These are phyloP conservation scores for Megalops atlanticus DNA, from an alignment of 2,113 vertebrate genomes.

Conservation along the genomic window DNA sequence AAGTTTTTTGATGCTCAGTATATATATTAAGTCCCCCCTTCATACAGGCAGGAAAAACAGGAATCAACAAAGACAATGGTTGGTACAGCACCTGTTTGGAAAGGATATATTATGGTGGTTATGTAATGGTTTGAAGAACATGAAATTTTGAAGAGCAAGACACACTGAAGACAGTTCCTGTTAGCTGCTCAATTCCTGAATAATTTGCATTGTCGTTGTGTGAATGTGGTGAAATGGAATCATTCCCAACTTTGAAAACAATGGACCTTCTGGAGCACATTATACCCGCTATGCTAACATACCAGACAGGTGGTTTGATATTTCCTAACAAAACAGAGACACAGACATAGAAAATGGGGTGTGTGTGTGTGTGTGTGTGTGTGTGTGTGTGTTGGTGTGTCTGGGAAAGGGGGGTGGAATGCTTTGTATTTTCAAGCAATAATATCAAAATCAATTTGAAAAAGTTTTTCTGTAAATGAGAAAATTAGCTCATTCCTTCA, in stretches of 20 bases:
- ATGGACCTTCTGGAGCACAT: not conserved
- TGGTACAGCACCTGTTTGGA: slow-evolving; percentile 42
- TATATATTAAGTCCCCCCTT: slow-evolving; percentile 10
- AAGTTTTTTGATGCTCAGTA: not conserved
- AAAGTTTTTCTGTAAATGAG: no score
- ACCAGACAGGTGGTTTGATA: not conserved
- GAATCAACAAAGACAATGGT: slow-evolving; percentile 57
- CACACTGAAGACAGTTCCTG: slow-evolving; percentile 35
- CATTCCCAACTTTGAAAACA: not conserved
- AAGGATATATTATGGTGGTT: slow-evolving; percentile 44
- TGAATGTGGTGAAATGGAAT: not conserved
- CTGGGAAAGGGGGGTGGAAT: no score
- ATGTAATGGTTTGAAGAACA: slow-evolving; percentile 42
- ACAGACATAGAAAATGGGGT: no score
- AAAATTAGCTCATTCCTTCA: no score
- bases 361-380: no score
- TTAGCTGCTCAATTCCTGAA: slow-evolving; percentile 21
- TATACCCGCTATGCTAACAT: not conserved
- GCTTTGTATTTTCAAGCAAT: no score
- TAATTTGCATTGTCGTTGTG: slow-evolving; percentile 19
- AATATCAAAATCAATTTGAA: no score
- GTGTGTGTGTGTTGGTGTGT: no score
- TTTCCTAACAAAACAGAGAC: no score
- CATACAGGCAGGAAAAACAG: slow-evolving; percentile 39
- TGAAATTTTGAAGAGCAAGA: slow-evolving; percentile 44